A percentile compares a stretch with the other conserved stretches of the same genome.
These are phyloP conservation scores for Bombus sibiricus DNA, from an alignment of 1,140 invertebrate species.

Conservation along the genomic window DNA sequence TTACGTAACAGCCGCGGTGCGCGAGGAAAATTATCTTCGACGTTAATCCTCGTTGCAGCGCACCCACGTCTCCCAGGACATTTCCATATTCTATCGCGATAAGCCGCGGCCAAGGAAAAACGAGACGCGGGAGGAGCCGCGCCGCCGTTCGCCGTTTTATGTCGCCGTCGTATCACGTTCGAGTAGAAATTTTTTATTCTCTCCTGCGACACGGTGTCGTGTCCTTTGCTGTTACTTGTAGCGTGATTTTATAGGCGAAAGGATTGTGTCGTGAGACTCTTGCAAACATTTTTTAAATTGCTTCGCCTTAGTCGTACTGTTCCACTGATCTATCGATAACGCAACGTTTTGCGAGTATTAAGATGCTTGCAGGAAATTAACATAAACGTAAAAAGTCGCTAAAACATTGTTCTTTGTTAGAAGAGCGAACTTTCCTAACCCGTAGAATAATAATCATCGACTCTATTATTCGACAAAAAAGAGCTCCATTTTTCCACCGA, in stretches of 20 bases:
- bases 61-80: constrained; percentile 71
- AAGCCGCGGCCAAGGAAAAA: constrained; percentile 52
- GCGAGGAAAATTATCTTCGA: constrained; percentile 61
- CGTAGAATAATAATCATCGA: not conserved
- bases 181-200: not conserved
- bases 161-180: not conserved
- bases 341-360: not conserved
- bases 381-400: not conserved
- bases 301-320: not conserved
- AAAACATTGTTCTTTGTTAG: not conserved
- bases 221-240: not conserved
- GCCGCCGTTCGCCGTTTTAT: constrained; percentile 6
- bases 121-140: constrained; percentile 29
- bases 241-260: not conserved
- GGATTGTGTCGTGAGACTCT: not conserved
- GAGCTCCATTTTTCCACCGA: not conserved
- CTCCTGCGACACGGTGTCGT: not conserved
- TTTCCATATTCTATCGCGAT: constrained; percentile 69
- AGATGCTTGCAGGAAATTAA: not conserved
- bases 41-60: constrained; percentile 66
- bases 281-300: not conserved
- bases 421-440: too few relatives aligned
- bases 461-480: not conserved
- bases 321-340: not conserved
- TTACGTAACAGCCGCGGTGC: constrained; percentile 24